Base-by-base conservation (phyloP, 2,797 vertebrate genomes). In the Cottoperca gobio region DNA sequence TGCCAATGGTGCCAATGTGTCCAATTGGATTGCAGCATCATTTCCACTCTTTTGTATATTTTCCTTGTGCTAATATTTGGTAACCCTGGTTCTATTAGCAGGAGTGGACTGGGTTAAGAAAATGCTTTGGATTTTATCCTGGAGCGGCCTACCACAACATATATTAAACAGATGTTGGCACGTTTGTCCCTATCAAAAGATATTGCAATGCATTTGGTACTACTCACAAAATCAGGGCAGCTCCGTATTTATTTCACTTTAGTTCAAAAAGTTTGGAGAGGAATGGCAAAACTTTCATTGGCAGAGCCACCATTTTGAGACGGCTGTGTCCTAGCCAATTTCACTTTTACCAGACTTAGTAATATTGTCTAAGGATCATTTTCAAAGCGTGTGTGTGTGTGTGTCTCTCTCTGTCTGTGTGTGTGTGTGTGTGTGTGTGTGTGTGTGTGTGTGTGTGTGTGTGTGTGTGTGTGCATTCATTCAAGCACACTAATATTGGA, bases 361-460 rank as follows among this genome's bases (percentile, higher is more conserved):
- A 73, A 88, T 84, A 84, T 83, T 85, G 86, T 91, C 78, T 81
- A 75, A 89, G 81, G 82, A 92, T 92, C 79, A 75, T 68, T 92
- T 90, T 81, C 73, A 81, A 85, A 79, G 77, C 23, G n/a, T 76
- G 68, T 66, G 59, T 78, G 50, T 65, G 35, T 72, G 35, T 76
- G 16, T 68, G 12, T 48, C 19, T 45, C 55, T 33, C 45, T 49
- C 31, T 35, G 31, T 49, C 57, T 78, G 33, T 49, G 28, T 28
- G 61, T 8, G 6, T 50, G 16, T 66, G 16, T 77, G 60, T 59
- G 70, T 40, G 16, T 50, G 13, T 67, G 48, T 54, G 40, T 60
- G 37, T 76, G 40, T 50, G 66, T 43, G 33, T 72, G 59, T 64
- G 53, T 55, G 40, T 33, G 42, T 54, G 52, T 63, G 48, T 54